Conservation (phyloP, 2,797 vertebrate species). For the Atherinosoma microstoma region DNA sequence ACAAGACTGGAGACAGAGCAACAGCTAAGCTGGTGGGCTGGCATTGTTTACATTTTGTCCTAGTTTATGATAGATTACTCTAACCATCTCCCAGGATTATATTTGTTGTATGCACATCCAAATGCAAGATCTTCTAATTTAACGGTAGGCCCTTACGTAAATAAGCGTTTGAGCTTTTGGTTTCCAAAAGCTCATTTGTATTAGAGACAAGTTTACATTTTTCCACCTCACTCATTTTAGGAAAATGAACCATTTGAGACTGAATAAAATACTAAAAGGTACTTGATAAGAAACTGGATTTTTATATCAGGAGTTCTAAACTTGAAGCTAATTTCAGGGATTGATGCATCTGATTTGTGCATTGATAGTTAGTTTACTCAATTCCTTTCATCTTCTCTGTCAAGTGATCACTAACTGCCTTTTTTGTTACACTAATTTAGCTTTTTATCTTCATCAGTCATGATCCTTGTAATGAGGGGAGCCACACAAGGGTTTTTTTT, state of each 20-base stretch:
- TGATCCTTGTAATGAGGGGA: slow-evolving; percentile 32
- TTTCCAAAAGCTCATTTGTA: slow-evolving; percentile 15
- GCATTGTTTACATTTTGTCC: not conserved
- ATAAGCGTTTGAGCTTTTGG: not conserved
- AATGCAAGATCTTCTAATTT: not conserved
- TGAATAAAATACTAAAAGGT: slow-evolving; percentile 17
- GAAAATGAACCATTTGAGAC: slow-evolving; percentile 22
- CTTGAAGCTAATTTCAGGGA: slow-evolving; percentile 16
- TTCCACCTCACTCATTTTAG: slow-evolving; percentile 14
- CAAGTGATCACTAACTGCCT: slow-evolving; percentile 23
- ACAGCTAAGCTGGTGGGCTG: too few species aligned
- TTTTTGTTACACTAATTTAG: slow-evolving; percentile 53
- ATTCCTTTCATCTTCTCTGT: slow-evolving; percentile 35
- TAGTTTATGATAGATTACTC: not conserved
- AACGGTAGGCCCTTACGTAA: not conserved
- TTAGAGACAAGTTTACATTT: slow-evolving; percentile 9
- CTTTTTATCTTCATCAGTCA: slow-evolving; percentile 43
- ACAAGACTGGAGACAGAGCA: too few species aligned
- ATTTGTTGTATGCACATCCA: not conserved
- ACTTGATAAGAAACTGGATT: slow-evolving; percentile 25
- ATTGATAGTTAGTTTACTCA: slow-evolving; percentile 28
- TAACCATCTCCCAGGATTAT: not conserved
- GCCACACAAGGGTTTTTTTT: slow-evolving; percentile 13
- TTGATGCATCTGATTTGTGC: slow-evolving; percentile 16
- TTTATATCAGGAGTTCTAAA: slow-evolving; percentile 26